phyloP scores from a whole-genome alignment of 2,888 invertebrate species.

The Thymelicus acteon region DNA sequence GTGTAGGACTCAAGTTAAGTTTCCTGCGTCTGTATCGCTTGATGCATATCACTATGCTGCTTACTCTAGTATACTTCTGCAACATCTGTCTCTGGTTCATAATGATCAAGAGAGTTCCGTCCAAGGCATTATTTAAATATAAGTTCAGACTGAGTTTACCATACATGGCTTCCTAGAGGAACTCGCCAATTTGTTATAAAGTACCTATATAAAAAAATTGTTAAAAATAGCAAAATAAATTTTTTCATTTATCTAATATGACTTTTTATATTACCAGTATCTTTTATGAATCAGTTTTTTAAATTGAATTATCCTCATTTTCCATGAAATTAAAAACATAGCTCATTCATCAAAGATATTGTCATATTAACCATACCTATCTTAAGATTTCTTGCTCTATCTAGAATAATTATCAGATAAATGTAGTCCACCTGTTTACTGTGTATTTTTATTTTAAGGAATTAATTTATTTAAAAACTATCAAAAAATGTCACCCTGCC shows the following conservation, averaged over 20 bases:
- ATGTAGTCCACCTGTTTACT: not conserved
- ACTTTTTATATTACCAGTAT: slow-evolving; percentile 2
- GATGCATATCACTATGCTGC: slow-evolving; percentile 76
- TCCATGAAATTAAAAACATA: not conserved
- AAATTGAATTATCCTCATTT: not conserved
- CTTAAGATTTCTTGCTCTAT: not conserved
- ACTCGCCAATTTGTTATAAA: not conserved
- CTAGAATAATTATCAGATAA: not conserved
- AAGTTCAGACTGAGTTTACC: slow-evolving; percentile 63
- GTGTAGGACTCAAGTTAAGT: slow-evolving; percentile 69
- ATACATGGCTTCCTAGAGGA: slow-evolving; percentile 30
- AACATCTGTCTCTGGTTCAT: slow-evolving; percentile 76
- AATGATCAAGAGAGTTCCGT: slow-evolving; percentile 68
- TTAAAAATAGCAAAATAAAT: slow-evolving; percentile 21
- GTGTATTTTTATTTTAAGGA: too few species aligned
- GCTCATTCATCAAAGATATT: slow-evolving; percentile 1
- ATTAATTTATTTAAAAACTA: too few species aligned
- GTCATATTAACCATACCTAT: not conserved
- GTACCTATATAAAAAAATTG: not conserved
- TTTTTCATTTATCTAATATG: slow-evolving; percentile 15
- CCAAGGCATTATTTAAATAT: slow-evolving; percentile 61
- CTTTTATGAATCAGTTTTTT: too few species aligned
- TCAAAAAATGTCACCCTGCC: too few species aligned
- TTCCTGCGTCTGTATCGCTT: slow-evolving; percentile 72
- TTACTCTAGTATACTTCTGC: slow-evolving; percentile 74